Evolutionary conservation across 2,797 vertebrate genomes (phyloP).

Genomic region (Craterocephalus amniculus): DNA sequence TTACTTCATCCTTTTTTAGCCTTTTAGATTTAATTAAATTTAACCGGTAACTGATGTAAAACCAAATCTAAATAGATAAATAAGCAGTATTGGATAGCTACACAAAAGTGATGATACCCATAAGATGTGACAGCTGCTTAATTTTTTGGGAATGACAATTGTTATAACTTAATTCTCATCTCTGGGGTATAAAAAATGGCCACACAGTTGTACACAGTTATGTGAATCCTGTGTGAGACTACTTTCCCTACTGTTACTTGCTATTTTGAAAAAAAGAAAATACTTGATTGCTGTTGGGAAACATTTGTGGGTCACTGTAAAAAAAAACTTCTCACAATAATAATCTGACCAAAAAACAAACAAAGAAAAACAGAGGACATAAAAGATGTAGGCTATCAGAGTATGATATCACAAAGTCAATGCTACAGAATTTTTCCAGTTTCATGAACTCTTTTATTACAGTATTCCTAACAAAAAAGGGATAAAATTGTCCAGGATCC

Average conservation of each 20-base stretch:
- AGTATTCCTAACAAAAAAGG: neutral
- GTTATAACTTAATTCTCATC: too few species aligned
- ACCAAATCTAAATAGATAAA: neutral
- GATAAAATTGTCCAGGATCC: neutral
- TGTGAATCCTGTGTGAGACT: neutral
- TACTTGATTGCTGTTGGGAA: too few species aligned
- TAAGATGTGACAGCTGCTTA: neutral
- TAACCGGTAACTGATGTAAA: neutral
- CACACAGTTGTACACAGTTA: neutral
- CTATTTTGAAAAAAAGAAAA: neutral
- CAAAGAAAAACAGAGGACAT: neutral
- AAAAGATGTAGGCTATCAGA: neutral
- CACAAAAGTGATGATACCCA: neutral
- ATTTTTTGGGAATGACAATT: neutral
- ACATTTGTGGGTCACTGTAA: neutral
- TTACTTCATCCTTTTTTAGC: slow-evolving; percentile 30
- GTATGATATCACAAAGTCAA: neutral
- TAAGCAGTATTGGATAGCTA: too few species aligned
- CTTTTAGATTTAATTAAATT: slow-evolving; percentile 16
- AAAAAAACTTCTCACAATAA: neutral
- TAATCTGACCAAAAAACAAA: neutral
- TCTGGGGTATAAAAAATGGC: neutral
- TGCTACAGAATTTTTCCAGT: neutral
- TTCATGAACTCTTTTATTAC: neutral
- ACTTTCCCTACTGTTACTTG: neutral